Evolutionary conservation across 2,797 vertebrate genomes (phyloP), one percentile per base, ranked within the genome.

Genomic region (Podarcis siculus): DNA sequence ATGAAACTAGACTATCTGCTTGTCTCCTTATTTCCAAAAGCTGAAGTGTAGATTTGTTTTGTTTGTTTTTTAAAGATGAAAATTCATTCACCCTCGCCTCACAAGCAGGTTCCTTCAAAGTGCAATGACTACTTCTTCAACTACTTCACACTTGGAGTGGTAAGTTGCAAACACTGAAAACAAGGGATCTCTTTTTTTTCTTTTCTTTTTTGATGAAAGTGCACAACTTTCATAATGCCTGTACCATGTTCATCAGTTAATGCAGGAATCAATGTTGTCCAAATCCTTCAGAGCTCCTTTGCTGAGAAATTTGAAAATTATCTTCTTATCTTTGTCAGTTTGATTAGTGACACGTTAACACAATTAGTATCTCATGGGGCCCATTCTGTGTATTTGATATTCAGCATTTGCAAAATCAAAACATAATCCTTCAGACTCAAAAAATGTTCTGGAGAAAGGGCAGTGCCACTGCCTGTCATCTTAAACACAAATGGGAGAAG

Each of bases 61-160:
- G 23, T 45, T 49, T 75, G 12, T 71, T 92, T 85, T 94, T 90
- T 89, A 95, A 96, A 99, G 98, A 99, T 99, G 99, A 99, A 99
- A 97, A 99, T 99, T 94, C 99, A 99, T 95, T 99, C 99, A 35
- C 98, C 99, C 79, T 99, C 99, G 0, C 99, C 99, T 92, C 98
- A 99, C 96, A 99, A 99, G 95, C 98, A 99, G 96, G 98, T 99
- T 92, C 98, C 98, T 69, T 99, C 99, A 12, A 99, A 99, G 97
- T 99, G 99, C 97, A 99, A 99, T 89, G 99, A 99, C 98, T 99
- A 99, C 98, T 99, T 98, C 97, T 99, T 99, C 97, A 99, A 99
- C 96, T 99, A 99, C 95, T 99, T 99, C 96, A 99, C 98, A 27
- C 98, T 99, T 2, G 99, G 99, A 96, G 98, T 99, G 98, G 99